Percentiles rank a stretch among this genome's conserved stretches.
These are phyloP conservation scores for Podarcis cretensis DNA, from an alignment of 2,113 vertebrate species.

Conservation along the genomic window DNA sequence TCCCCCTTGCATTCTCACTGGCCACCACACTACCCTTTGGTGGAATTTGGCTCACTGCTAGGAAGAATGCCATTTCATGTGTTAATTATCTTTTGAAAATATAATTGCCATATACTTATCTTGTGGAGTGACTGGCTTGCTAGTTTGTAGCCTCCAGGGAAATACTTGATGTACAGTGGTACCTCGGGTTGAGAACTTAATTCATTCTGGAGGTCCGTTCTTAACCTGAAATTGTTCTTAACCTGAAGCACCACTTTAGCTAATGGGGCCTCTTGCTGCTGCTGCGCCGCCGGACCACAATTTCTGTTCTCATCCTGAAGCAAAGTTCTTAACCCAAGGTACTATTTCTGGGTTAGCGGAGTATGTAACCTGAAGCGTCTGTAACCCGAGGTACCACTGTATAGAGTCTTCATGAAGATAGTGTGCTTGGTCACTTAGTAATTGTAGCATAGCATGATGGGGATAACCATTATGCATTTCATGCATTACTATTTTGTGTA, in stretches of 20 bases:
- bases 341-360: no score
- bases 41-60: slow-evolving; percentile 29
- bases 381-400: no score
- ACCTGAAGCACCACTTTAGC: no score
- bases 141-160: rapidly evolving
- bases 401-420: background rate
- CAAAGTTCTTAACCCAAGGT: no score
- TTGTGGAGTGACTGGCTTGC: background rate
- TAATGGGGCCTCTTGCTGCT: no score
- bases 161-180: rapidly evolving
- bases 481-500: background rate
- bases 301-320: no score
- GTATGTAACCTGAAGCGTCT: no score
- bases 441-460: rapidly evolving
- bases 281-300: no score
- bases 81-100: slow-evolving; percentile 53
- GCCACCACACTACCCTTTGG: background rate
- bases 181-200: no score
- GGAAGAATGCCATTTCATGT: slow-evolving; percentile 47
- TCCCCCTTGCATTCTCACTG: no score
- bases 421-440: background rate
- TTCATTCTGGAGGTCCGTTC: no score
- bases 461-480: background rate
- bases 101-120: slow-evolving; percentile 42
- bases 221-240: no score